Evolutionary conservation across 2,888 invertebrate genomes (phyloP).

Genomic region (Slavum lentiscoides): DNA sequence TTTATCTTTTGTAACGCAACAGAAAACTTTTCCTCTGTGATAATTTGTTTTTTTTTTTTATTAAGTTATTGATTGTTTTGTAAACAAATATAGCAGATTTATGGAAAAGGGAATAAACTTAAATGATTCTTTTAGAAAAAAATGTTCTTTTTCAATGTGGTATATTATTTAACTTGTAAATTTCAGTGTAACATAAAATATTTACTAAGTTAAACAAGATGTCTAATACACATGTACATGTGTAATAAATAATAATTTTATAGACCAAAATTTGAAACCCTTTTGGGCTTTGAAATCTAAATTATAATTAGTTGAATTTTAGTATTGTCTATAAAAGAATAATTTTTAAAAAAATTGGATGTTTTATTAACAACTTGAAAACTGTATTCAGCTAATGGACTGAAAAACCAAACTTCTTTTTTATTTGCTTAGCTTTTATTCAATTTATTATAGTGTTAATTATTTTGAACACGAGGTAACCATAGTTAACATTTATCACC

Average conservation of each 20-base stretch:
- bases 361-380: conserved; percentile 42
- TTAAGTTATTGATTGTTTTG: conserved; percentile 6
- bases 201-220: not conserved
- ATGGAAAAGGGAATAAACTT: conserved; percentile 39
- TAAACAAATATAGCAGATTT: conserved; percentile 32
- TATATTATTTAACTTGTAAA: no score
- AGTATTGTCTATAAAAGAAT: conserved; percentile 5
- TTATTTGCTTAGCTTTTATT: conserved; percentile 53
- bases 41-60: conserved; percentile 26
- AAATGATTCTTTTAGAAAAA: not conserved
- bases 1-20: conserved; percentile 39
- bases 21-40: conserved; percentile 28
- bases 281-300: not conserved
- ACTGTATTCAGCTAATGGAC: conserved; percentile 47
- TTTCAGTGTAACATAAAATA: conserved; percentile 15
- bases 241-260: not conserved
- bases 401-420: conserved; percentile 44
- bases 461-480: conserved; percentile 38
- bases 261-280: not conserved
- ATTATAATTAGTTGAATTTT: conserved; percentile 18
- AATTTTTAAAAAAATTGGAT: not conserved
- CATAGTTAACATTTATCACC: conserved; percentile 45
- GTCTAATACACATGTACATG: not conserved
- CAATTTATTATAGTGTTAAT: conserved; percentile 12
- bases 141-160: conserved; percentile 23